Evolutionary conservation across 2,113 vertebrate genomes (phyloP).

Genomic region (rabbit (Oryctolagus cuniculus)): mOryCun1.1 NC_091443.1:10685501-10686000

Average conservation of each 20-base stretch:
- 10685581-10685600: too few species aligned
- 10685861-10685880: not conserved
- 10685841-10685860: conserved; percentile 23
- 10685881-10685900: conserved; percentile 20
- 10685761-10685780: not conserved
- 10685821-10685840: not conserved
- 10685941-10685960: not conserved
- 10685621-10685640: not conserved
- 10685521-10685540: too few species aligned
- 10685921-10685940: not conserved
- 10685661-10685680: not conserved
- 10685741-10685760: not conserved
- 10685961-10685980: conserved; percentile 11
- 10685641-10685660: not conserved
- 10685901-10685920: not conserved
- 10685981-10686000: not conserved
- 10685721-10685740: conserved; percentile 47
- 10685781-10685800: not conserved
- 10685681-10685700: not conserved
- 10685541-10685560: too few species aligned
- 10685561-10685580: too few species aligned
- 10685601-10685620: not conserved
- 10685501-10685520: too few species aligned
- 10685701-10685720: not conserved
- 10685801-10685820: not conserved